phyloP scores from a whole-genome alignment of 2,888 invertebrate species.

The Globia sparganii region DNA sequence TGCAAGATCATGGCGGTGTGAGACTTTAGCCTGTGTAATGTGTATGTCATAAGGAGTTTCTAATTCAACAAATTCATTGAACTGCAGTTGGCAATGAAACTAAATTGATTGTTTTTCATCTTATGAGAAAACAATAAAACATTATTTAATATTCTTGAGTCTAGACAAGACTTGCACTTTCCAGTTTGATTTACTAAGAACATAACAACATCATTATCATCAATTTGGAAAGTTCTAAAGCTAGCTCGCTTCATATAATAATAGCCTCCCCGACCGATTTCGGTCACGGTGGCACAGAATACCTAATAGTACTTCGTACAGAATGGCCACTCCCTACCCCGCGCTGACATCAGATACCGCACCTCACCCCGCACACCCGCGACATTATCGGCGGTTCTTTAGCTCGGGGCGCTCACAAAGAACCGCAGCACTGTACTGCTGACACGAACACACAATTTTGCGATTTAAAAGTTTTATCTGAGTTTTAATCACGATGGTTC shows the following conservation, averaged over 20 bases:
- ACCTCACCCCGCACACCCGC: too few relatives aligned
- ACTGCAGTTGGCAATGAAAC: not conserved
- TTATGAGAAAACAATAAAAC: not conserved
- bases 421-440: too few relatives aligned
- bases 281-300: too few relatives aligned
- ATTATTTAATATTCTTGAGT: not conserved
- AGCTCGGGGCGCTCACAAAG: too few relatives aligned
- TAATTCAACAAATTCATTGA: not conserved
- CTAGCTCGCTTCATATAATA: not conserved
- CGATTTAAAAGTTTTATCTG: too few relatives aligned
- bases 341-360: too few relatives aligned
- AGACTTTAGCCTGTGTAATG: not conserved
- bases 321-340: too few relatives aligned
- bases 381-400: too few relatives aligned
- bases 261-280: too few relatives aligned
- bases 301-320: too few relatives aligned
- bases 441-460: too few relatives aligned
- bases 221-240: conserved; percentile 33
- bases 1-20: not conserved
- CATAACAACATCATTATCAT: conserved; percentile 3
- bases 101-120: conserved; percentile 11
- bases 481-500: too few relatives aligned
- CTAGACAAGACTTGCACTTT: not conserved
- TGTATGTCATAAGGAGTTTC: not conserved
- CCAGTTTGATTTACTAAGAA: conserved; percentile 6